These are phyloP conservation scores for Clarias laeviceps DNA, from an alignment of 2,797 vertebrate genomes.

Conservation along the genomic window DNA sequence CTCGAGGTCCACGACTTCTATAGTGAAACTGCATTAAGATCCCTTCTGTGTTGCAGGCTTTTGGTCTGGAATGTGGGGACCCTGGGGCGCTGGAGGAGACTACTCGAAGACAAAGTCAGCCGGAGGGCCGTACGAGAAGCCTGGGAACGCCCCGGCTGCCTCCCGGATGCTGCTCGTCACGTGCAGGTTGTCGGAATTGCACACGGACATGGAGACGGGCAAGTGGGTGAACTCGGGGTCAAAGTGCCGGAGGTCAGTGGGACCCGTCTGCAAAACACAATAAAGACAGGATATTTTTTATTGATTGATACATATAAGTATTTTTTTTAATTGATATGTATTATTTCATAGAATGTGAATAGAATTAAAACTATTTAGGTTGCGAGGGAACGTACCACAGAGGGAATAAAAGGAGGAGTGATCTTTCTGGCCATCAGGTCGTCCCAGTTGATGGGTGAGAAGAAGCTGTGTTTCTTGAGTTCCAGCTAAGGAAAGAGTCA, in stretches of 20 bases:
- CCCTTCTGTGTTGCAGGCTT: constrained; percentile 20
- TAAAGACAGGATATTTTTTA: background rate
- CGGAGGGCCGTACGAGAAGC: constrained; percentile 79
- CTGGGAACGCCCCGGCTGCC: constrained; percentile 78
- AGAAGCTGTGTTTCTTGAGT: constrained; percentile 78
- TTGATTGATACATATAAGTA: background rate
- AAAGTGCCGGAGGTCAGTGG: constrained; percentile 79
- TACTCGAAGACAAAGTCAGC: constrained; percentile 70
- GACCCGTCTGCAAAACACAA: constrained; percentile 68
- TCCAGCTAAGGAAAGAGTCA: constrained; percentile 68
- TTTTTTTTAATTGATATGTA: background rate
- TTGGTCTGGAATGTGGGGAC: constrained; percentile 26
- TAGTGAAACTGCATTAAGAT: constrained; percentile 31
- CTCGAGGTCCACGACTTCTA: background rate
- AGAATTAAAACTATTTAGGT: background rate
- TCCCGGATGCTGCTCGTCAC: constrained; percentile 77
- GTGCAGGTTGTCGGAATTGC: constrained; percentile 66
- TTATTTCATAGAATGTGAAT: background rate
- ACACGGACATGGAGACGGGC: constrained; percentile 76
- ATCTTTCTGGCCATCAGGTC: constrained; percentile 81
- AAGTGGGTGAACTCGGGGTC: constrained; percentile 83
- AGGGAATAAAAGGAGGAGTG: constrained; percentile 75
- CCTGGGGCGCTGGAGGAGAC: constrained; percentile 13
- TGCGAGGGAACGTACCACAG: constrained; percentile 70
- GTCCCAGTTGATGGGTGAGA: constrained; percentile 82